Evolutionary conservation across 2,797 vertebrate genomes (phyloP).

Genomic region (Tolypeutes matacus): DNA sequence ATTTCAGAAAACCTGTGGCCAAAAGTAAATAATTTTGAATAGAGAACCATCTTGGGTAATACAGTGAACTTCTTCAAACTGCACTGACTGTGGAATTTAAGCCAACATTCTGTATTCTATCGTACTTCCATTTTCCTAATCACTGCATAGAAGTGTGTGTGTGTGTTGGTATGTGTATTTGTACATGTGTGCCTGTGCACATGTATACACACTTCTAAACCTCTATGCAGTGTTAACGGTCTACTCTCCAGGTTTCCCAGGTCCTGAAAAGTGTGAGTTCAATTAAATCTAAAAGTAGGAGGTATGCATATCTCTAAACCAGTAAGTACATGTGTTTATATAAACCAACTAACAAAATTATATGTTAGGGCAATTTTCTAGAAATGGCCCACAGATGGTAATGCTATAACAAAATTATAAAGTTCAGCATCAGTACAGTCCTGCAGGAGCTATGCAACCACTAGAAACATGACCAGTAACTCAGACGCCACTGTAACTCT

Average conservation of each 20-base stretch:
- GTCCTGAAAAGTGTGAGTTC: conserved; percentile 52
- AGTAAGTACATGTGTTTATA: background rate
- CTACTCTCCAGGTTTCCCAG: background rate
- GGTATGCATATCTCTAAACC: conserved; percentile 26
- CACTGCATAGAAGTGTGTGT: background rate
- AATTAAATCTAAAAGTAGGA: conserved; percentile 26
- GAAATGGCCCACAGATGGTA: conserved; percentile 33
- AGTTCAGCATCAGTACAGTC: background rate
- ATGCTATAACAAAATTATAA: conserved; percentile 31
- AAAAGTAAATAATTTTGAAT: conserved; percentile 76
- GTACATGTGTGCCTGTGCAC: too few relatives aligned
- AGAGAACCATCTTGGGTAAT: conserved; percentile 49
- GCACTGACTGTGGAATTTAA: conserved; percentile 67
- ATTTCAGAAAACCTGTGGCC: conserved; percentile 78
- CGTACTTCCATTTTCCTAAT: conserved; percentile 75
- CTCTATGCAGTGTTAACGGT: background rate
- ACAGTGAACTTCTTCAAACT: conserved; percentile 69
- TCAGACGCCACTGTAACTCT: background rate
- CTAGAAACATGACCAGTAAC: conserved; percentile 21
- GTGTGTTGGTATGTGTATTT: background rate
- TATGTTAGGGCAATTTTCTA: conserved; percentile 61
- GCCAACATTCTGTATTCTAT: conserved; percentile 70
- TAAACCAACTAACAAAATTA: conserved; percentile 49
- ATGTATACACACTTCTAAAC: background rate
- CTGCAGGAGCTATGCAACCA: background rate